Conservation (phyloP, 35 echinoderm and acorn worm species). For the Chiridota heheva region DNA sequence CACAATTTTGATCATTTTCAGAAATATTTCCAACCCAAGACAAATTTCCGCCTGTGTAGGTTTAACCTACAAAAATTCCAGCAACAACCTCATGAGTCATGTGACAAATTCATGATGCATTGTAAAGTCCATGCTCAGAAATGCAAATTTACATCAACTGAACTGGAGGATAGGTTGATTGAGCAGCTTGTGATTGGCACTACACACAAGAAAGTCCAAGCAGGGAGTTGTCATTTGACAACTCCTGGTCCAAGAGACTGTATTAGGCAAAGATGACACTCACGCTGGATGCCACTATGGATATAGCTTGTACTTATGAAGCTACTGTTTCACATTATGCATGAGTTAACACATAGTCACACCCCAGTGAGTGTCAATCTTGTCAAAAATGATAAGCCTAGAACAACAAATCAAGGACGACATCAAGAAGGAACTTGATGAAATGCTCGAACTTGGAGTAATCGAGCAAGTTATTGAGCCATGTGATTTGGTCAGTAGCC, state of each 20-base stretch:
- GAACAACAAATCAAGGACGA: slow-evolving; percentile 19
- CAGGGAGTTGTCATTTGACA: too few species aligned
- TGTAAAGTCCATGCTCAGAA: too few species aligned
- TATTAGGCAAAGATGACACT: slow-evolving; percentile 35
- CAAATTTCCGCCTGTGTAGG: too few species aligned
- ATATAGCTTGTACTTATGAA: slow-evolving; percentile 44
- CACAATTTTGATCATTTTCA: too few species aligned
- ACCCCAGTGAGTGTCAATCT: background rate
- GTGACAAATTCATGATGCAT: too few species aligned
- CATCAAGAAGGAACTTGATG: slow-evolving; percentile 11
- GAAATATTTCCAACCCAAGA: too few species aligned
- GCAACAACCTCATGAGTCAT: too few species aligned
- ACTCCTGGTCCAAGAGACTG: slow-evolving; percentile 65
- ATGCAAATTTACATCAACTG: too few species aligned
- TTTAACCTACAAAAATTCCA: too few species aligned
- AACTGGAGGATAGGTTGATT: too few species aligned
- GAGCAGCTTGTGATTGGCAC: too few species aligned
- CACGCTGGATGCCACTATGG: slow-evolving; percentile 40
- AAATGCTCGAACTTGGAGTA: slow-evolving; percentile 17
- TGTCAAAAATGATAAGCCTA: background rate
- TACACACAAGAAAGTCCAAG: slow-evolving; percentile 10
- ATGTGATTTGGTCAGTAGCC: slow-evolving; percentile 51
- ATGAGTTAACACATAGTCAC: slow-evolving; percentile 31
- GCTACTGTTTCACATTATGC: slow-evolving; percentile 7
- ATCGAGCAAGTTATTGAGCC: slow-evolving; percentile 54